Percentiles rank a stretch among this genome's conserved stretches.
Evolutionary conservation across 2,797 vertebrate species (phyloP).

Genomic region (Cynopterus sphinx): DNA sequence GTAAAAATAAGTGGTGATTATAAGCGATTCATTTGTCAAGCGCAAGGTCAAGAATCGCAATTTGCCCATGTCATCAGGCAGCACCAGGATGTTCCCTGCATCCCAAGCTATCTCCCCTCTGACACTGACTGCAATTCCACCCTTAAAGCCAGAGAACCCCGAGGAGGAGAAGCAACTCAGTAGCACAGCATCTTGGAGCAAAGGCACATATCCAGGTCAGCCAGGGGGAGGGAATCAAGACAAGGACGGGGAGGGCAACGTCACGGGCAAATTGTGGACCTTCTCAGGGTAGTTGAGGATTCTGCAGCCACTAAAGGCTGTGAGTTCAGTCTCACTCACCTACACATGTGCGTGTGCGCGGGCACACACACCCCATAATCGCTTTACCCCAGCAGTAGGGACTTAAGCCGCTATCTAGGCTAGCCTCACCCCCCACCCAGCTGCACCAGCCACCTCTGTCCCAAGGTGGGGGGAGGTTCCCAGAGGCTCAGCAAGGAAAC

Average conservation of each 20-base stretch:
- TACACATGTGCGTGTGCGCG: no score
- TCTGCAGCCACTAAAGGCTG: background rate
- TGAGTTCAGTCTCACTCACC: background rate
- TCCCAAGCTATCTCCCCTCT: background rate
- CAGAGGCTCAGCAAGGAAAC: background rate
- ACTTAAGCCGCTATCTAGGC: constrained; percentile 56
- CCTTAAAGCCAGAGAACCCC: background rate
- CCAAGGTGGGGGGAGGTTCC: background rate
- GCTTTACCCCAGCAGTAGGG: constrained; percentile 10
- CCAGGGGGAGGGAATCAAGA: background rate
- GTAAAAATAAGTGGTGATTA: background rate
- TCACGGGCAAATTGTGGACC: background rate
- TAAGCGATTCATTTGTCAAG: background rate
- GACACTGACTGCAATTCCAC: background rate
- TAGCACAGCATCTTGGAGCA: background rate
- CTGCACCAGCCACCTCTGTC: background rate
- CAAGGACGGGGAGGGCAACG: no score
- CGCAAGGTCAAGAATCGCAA: background rate
- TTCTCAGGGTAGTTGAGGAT: background rate
- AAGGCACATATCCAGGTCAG: background rate
- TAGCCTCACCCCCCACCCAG: background rate
- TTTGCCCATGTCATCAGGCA: background rate
- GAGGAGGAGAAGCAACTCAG: background rate
- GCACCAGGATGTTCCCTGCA: background rate
- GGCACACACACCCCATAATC: background rate